Base-by-base conservation (phyloP, 2,888 invertebrate genomes). In the Ochlodes sylvanus region DNA sequence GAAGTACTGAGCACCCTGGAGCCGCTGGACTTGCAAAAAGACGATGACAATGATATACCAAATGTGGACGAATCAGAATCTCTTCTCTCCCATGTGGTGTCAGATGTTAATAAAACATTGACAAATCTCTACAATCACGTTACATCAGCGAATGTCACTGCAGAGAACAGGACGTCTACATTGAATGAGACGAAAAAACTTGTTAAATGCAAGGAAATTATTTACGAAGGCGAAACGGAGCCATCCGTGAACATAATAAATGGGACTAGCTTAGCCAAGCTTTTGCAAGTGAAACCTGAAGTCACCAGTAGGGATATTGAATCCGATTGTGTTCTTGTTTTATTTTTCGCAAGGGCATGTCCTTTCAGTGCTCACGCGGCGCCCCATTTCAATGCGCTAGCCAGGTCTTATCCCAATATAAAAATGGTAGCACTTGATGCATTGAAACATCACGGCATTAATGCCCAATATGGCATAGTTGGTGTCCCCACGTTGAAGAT, bases 361-460 rank as follows among this genome's bases (percentile, higher is more conserved):
- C 96, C 97, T 1, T 98, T 98, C 79, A 98, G 98, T 79, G 97
- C 97, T 17, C 95, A 96, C 82, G 97, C 98, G 7, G 98, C 98
- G 0, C 98, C 98, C 7, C 96, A 98, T 82, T 98, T 96, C 79
- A 99, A 99, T 93, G 97, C 98, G 0, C 85, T 99, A 32, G 97
- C 98, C 0, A 94, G 97, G 79, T 95, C 97, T 4, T 99, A 97
- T 88, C 98, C 98, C 1, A 95, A 96, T 76, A 94, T 99, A 0
- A 96, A 97, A 88, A 95, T 98, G 85, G 96, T 98, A 10, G 99
- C 97, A 2, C 95, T 99, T 17, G 98, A 99, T 93, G 98, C 98
- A 1, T 94, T 97, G 76, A 95, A 95, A 81, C 95, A 97, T 78
- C 96, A 96, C 80, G 95, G 96, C 70, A 97, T 98, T 61, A 98